These are phyloP conservation scores for Eupithecia abbreviata DNA, from an alignment of 2,888 invertebrate species.

Conservation along the genomic window DNA sequence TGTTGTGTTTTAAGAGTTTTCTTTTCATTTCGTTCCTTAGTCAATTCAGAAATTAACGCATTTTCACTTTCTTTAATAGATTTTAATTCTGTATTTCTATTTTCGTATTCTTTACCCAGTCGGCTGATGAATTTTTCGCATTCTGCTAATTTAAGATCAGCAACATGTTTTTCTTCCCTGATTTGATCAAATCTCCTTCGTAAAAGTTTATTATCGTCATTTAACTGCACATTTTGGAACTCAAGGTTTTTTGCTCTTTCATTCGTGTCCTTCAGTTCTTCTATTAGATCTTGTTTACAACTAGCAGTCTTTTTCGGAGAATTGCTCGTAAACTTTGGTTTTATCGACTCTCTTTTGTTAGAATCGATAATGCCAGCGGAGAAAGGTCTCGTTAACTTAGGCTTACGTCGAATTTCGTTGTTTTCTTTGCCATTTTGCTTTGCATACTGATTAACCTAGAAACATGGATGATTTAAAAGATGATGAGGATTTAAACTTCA, in stretches of 20 bases:
- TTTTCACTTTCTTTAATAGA: constrained; percentile 85
- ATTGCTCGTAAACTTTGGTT: constrained; percentile 64
- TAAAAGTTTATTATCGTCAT: constrained; percentile 76
- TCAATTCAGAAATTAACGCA: constrained; percentile 77
- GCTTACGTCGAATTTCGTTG: constrained; percentile 68
- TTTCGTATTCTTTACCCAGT: constrained; percentile 84
- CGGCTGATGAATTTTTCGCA: constrained; percentile 81
- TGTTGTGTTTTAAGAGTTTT: constrained; percentile 81
- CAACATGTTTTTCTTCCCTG: constrained; percentile 77
- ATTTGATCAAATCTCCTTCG: constrained; percentile 80
- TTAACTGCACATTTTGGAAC: constrained; percentile 83
- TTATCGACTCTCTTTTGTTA: constrained; percentile 78
- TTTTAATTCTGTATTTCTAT: constrained; percentile 84
- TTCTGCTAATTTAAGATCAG: constrained; percentile 82
- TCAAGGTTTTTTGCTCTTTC: constrained; percentile 87
- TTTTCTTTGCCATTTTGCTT: constrained; percentile 70
- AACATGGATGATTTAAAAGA: too few relatives aligned
- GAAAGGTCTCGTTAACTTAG: constrained; percentile 70
- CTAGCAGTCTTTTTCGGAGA: constrained; percentile 67
- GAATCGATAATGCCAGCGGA: constrained; percentile 76
- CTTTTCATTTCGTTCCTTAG: constrained; percentile 76
- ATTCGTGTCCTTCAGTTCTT: constrained; percentile 87
- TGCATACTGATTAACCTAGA: constrained; percentile 62
- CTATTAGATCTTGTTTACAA: constrained; percentile 83
- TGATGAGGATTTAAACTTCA: constrained; percentile 38